phyloP scores from a whole-genome alignment of 2,113 vertebrate genomes.

The Pyrgilauda ruficollis region DNA sequence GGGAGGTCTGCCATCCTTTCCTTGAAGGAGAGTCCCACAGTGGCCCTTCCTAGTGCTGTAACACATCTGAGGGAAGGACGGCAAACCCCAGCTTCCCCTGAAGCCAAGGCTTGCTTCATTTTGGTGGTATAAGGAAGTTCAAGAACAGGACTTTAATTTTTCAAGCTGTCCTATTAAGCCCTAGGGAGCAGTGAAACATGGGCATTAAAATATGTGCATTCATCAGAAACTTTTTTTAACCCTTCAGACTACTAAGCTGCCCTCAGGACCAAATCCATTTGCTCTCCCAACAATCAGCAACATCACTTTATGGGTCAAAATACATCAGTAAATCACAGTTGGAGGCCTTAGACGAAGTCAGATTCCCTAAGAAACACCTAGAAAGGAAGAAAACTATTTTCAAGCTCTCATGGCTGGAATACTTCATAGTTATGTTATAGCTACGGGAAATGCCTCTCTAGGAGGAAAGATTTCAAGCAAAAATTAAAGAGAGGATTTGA shows the following conservation, averaged over 20 bases:
- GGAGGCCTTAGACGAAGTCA: background rate
- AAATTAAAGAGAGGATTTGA: slow-evolving; percentile 31
- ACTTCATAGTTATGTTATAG: background rate
- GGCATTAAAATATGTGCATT: background rate
- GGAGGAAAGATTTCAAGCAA: slow-evolving; percentile 17
- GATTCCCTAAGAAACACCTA: background rate
- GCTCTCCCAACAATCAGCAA: background rate
- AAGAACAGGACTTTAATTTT: background rate
- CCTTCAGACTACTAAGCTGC: background rate
- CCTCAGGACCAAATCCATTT: background rate
- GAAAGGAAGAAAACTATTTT: background rate
- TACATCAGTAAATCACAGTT: background rate
- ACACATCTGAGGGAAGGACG: background rate
- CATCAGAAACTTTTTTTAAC: background rate
- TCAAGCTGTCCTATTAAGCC: background rate
- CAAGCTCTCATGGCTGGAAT: background rate
- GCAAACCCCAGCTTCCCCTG: background rate
- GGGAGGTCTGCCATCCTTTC: background rate
- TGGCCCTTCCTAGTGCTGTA: background rate
- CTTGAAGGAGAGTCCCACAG: background rate
- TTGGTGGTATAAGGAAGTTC: background rate
- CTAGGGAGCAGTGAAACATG: background rate
- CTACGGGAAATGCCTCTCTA: background rate
- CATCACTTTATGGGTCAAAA: background rate
- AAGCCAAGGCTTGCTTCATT: background rate